phyloP scores from a whole-genome alignment of 2,888 invertebrate genomes.

The Apodemia mormo region DNA sequence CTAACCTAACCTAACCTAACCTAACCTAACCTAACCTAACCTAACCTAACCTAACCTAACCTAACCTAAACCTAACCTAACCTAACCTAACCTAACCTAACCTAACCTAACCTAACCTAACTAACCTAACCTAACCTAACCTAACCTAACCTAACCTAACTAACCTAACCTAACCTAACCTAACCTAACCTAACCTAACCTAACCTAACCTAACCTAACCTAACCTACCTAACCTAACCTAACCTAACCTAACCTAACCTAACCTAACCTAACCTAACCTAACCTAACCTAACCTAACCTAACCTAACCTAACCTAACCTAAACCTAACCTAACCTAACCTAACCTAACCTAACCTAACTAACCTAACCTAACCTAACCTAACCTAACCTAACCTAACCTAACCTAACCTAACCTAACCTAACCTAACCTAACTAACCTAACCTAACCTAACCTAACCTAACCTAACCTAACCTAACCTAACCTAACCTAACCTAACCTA shows the following conservation, averaged over 20 bases:
- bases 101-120: conserved; percentile 29
- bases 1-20: conserved; percentile 35
- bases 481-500: conserved; percentile 37
- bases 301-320: too few relatives aligned
- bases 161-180: conserved; percentile 35
- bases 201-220: too few relatives aligned
- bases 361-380: conserved; percentile 34
- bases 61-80: conserved; percentile 35
- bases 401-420: conserved; percentile 28
- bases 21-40: conserved; percentile 27
- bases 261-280: conserved; percentile 39
- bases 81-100: conserved; percentile 34
- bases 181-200: too few relatives aligned
- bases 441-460: conserved; percentile 36
- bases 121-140: conserved; percentile 35
- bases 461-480: conserved; percentile 37
- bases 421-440: conserved; percentile 36
- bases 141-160: conserved; percentile 34
- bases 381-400: conserved; percentile 33
- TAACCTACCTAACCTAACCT: too few relatives aligned
- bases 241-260: conserved; percentile 37
- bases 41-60: conserved; percentile 33
- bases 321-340: conserved; percentile 33
- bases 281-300: conserved; percentile 38
- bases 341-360: conserved; percentile 32